Base-by-base conservation (phyloP, 2,797 vertebrate species). In the Acanthurus leucopareius region DNA sequence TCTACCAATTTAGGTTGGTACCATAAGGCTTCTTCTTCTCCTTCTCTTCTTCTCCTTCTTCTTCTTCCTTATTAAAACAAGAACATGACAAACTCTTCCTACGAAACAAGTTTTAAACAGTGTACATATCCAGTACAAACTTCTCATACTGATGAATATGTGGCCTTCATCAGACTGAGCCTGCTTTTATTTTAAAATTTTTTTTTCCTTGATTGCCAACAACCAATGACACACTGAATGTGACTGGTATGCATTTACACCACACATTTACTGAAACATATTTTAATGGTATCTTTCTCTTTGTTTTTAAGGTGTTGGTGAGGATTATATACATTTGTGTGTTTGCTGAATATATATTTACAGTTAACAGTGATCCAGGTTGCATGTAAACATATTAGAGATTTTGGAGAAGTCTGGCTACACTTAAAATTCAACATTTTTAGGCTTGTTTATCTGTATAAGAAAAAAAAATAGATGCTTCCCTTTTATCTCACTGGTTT, bases 1-100 rank as follows among this genome's bases (percentile, higher is more conserved):
- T 94, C 87, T 93, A 92, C 91, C 90, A 93, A 95, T 94, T 95
- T 94, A 94, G 92, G 90, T 92, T 93, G 86, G 89, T 90, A 84
- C 83, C 88, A 90, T 92, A 89, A 86, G 84, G 85, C 88, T 94
- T 91, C 85, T 94, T 91, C 91, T 94, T 86, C 86, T 91, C 74
- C 89, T 93, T 79, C 89, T 84, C 75, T 90, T 80, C 75, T 90
- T 72, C 82, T 86, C 69, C 78, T 84, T 71, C 78, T 84, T 79
- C 80, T 78, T 81, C 82, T 91, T 90, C 89, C 72, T 90, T 92
- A 91, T 91, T 92, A 92, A 93, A 94, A 93, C 84, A 91, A 93
- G 92, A 93, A 91, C 86, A 80, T 93, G 87, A 88, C 89, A 87
- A 90, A 91, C 83, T 74, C 61, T 88, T 88, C 78, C 86, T 77